phyloP scores from a whole-genome alignment of 1,140 invertebrate species.

The Hydropsyche tenuis region DNA sequence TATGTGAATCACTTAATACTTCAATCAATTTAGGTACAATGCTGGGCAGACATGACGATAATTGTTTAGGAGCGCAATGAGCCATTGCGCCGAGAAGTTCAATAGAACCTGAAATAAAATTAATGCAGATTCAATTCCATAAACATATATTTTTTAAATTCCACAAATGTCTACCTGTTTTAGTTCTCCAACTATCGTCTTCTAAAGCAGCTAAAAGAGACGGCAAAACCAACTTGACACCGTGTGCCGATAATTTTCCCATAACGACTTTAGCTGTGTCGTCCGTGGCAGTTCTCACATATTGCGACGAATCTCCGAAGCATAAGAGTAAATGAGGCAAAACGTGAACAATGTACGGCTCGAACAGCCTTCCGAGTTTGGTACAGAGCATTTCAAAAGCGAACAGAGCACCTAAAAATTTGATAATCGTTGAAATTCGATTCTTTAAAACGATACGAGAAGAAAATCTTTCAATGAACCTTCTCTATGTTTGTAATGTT shows the following conservation, averaged over 20 bases:
- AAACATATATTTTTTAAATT: neutral
- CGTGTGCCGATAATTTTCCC: slow-evolving; percentile 95
- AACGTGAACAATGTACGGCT: slow-evolving; percentile 98
- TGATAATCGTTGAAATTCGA: neutral
- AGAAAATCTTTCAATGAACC: slow-evolving; percentile 60
- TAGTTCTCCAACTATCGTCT: slow-evolving; percentile 98
- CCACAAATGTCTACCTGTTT: slow-evolving; percentile 73
- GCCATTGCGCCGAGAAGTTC: slow-evolving; percentile 97
- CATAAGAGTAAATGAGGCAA: slow-evolving; percentile 93
- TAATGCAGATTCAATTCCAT: neutral
- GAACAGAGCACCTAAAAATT: slow-evolving; percentile 82
- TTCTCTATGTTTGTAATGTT: slow-evolving; percentile 92
- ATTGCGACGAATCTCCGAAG: slow-evolving; percentile 94
- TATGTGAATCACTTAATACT: slow-evolving; percentile 96
- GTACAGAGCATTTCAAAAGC: slow-evolving; percentile 97
- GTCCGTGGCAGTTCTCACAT: slow-evolving; percentile 90
- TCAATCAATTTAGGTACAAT: slow-evolving; percentile 99
- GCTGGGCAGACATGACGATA: slow-evolving; percentile 95
- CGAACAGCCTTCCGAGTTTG: slow-evolving; percentile 94
- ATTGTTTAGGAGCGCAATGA: slow-evolving; percentile 97
- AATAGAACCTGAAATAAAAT: slow-evolving; percentile 76
- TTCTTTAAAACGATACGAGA: too few species aligned
- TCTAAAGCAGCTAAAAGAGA: slow-evolving; percentile 92
- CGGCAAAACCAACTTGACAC: slow-evolving; percentile 94
- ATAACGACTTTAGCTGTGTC: slow-evolving; percentile 95